Evolutionary conservation across 2,888 invertebrate genomes (phyloP).

Genomic region (Drosophila pseudotalamancana): DNA sequence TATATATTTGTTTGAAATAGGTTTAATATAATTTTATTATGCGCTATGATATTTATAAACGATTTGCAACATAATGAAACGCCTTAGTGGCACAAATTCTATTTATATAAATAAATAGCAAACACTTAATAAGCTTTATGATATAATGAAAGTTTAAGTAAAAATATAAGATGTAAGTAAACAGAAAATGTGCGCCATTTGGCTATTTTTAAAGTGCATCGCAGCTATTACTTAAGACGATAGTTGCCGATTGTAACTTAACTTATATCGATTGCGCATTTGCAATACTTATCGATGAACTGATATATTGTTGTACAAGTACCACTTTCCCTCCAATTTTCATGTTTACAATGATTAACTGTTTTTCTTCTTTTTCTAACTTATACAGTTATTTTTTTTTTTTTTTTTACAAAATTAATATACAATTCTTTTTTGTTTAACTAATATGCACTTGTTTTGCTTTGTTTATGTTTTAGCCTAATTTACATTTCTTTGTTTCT

Average conservation of each 20-base stretch:
- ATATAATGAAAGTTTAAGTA: background rate
- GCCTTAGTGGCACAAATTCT: no score
- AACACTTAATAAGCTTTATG: no score
- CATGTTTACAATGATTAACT: background rate
- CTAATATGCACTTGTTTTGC: background rate
- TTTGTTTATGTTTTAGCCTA: conserved; percentile 5
- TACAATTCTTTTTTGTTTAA: background rate
- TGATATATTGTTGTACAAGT: background rate
- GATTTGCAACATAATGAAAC: no score
- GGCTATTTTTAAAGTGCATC: background rate
- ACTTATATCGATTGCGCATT: background rate
- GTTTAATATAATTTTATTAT: no score
- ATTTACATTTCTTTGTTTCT: no score
- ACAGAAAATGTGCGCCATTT: background rate
- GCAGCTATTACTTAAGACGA: background rate
- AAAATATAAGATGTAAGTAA: background rate
- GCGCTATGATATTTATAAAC: no score
- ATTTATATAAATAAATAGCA: no score
- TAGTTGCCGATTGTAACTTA: background rate
- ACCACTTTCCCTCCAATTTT: conserved; percentile 31
- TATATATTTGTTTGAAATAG: no score
- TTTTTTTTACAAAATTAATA: background rate
- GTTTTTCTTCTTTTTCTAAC: background rate
- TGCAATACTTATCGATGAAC: conserved; percentile 6
- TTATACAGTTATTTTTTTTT: background rate